A percentile compares a stretch with the other conserved stretches of the same genome.
phyloP scores from a whole-genome alignment of 2,113 vertebrate genomes.

The Martes martes region DNA sequence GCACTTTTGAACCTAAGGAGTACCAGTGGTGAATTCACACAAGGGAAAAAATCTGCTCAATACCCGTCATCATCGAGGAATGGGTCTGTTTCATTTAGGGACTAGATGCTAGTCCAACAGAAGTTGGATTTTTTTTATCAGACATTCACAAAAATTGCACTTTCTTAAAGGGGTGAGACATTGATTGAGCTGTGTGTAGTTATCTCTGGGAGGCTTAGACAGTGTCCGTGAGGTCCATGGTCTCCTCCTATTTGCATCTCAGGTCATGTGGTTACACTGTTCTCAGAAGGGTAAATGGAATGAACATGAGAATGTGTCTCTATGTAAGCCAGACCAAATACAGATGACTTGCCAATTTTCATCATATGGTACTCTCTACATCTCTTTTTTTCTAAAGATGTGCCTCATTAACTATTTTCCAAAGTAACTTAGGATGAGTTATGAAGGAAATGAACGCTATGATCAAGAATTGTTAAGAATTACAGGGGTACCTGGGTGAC shows the following conservation, averaged over 20 bases:
- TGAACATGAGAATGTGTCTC: background rate
- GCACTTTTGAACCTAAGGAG: background rate
- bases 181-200: background rate
- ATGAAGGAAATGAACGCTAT: background rate
- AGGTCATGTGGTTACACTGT: background rate
- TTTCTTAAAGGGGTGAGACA: background rate
- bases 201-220: background rate
- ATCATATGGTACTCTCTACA: background rate
- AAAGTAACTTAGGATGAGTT: background rate
- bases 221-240: background rate
- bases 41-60: background rate
- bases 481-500: background rate
- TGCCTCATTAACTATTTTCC: background rate
- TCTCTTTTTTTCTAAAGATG: background rate
- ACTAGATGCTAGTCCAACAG: background rate
- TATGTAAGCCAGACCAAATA: background rate
- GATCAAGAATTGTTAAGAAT: background rate
- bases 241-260: background rate
- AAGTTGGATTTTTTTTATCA: background rate
- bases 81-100: background rate
- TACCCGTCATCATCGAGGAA: background rate
- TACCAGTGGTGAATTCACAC: background rate
- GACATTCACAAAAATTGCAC: background rate
- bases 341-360: background rate
- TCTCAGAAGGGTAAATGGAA: background rate